A percentile compares a stretch with the other conserved stretches of the same genome.
These are phyloP conservation scores for Erebia epiphron DNA, from an alignment of 2,888 invertebrate genomes.

Conservation along the genomic window DNA sequence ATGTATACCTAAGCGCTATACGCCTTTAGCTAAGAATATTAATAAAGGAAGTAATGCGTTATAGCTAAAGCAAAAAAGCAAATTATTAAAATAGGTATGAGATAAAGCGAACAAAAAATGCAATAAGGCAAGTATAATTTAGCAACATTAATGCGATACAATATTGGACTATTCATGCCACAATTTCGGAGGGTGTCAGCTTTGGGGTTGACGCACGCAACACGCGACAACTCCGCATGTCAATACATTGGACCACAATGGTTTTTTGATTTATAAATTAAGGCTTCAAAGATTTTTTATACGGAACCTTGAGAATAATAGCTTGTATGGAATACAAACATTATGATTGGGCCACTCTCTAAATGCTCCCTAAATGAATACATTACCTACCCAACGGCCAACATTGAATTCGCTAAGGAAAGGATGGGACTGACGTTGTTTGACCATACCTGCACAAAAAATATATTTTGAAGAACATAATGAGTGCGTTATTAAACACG, in stretches of 20 bases:
- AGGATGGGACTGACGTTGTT: too few species aligned
- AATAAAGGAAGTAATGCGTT: neutral
- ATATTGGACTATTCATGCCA: conserved; percentile 52
- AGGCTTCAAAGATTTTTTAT: neutral
- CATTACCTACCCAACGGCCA: too few species aligned
- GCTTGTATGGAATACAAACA: too few species aligned
- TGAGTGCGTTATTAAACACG: too few species aligned
- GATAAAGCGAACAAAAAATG: conserved; percentile 7
- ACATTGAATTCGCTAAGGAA: too few species aligned
- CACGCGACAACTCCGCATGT: conserved; percentile 28
- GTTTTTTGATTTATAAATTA: conserved; percentile 19
- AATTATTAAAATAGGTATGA: neutral
- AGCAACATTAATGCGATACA: conserved; percentile 57
- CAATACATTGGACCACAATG: conserved; percentile 21
- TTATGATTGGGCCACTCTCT: too few species aligned
- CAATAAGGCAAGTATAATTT: conserved; percentile 28
- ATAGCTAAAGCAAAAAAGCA: neutral
- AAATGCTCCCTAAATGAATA: too few species aligned
- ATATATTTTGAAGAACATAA: too few species aligned
- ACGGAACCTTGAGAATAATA: neutral
- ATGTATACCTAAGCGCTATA: too few species aligned
- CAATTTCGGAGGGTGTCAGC: conserved; percentile 37
- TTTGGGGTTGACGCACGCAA: conserved; percentile 35
- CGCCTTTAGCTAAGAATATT: neutral
- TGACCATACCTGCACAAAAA: too few species aligned